Evolutionary conservation across 2,797 vertebrate species (phyloP).

Genomic region (Pitangus sulphuratus): DNA sequence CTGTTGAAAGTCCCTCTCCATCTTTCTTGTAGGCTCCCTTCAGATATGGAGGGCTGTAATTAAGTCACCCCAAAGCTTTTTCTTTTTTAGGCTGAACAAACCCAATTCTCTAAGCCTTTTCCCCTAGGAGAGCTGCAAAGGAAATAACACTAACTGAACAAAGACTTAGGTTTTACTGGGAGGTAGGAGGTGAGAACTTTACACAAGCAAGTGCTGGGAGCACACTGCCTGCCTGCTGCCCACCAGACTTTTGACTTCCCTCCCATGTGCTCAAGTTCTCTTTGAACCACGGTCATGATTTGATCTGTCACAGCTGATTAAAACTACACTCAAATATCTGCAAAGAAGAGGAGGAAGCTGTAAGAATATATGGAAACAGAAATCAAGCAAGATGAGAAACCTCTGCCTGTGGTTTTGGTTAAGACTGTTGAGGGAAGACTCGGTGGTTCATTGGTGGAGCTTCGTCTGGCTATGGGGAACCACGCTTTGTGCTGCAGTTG

Average conservation of each 20-base stretch:
- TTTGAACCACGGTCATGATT: neutral
- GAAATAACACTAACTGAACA: neutral
- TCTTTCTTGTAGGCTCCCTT: neutral
- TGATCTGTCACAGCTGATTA: neutral
- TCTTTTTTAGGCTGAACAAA: neutral
- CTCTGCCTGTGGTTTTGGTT: too few species aligned
- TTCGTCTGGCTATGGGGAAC: accelerated
- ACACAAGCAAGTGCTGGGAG: neutral
- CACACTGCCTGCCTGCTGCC: neutral
- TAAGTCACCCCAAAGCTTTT: neutral
- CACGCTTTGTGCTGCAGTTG: accelerated
- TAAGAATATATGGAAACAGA: neutral
- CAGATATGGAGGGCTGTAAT: neutral
- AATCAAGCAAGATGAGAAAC: neutral
- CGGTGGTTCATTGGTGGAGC: accelerated
- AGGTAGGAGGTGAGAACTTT: neutral
- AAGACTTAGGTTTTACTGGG: neutral
- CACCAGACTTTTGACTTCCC: neutral
- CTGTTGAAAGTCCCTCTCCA: neutral
- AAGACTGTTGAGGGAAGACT: neutral
- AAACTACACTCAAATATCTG: neutral
- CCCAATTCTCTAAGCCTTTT: neutral
- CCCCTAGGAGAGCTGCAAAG: neutral
- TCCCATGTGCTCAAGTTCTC: accelerated
- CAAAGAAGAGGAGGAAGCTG: neutral